Evolutionary conservation across 2,888 invertebrate species (phyloP).

Genomic region (Hartigia nigra): DNA sequence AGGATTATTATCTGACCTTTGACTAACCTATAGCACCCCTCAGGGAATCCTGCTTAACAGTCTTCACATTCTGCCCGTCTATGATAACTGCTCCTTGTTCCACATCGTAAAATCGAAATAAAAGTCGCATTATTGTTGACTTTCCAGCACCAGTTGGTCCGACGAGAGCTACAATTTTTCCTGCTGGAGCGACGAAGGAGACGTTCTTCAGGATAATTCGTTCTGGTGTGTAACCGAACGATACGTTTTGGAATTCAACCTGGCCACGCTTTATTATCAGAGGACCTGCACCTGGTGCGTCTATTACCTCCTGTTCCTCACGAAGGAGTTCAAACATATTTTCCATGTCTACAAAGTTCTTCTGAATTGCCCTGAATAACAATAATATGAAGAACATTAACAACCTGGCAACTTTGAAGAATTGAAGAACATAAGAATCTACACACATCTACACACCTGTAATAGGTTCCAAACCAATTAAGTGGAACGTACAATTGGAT

Average conservation of each 20-base stretch:
- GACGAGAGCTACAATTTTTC: conserved; percentile 87
- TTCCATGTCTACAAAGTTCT: conserved; percentile 99
- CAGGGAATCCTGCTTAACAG: conserved; percentile 86
- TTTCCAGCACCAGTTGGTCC: conserved; percentile 94
- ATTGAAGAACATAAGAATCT: not conserved
- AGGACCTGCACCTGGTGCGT: conserved; percentile 82
- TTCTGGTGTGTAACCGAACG: conserved; percentile 89
- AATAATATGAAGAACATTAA: conserved; percentile 22
- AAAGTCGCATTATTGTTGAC: conserved; percentile 92
- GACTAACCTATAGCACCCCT: conserved; percentile 77
- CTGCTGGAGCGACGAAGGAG: conserved; percentile 82
- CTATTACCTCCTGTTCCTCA: conserved; percentile 87
- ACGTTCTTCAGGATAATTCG: conserved; percentile 80
- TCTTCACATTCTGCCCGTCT: conserved; percentile 89
- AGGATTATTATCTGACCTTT: not conserved
- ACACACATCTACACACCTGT: conserved; percentile 77
- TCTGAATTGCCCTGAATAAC: conserved; percentile 86
- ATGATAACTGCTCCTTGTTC: conserved; percentile 86
- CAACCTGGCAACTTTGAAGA: not conserved
- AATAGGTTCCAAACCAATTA: conserved; percentile 98
- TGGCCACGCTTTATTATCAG: conserved; percentile 77
- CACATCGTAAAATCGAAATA: conserved; percentile 97
- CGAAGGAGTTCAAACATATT: conserved; percentile 97
- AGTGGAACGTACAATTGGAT: conserved; percentile 94
- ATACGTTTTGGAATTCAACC: conserved; percentile 90